phyloP scores from a whole-genome alignment of 1,140 invertebrate species.

The Saccostrea cuccullata region DNA sequence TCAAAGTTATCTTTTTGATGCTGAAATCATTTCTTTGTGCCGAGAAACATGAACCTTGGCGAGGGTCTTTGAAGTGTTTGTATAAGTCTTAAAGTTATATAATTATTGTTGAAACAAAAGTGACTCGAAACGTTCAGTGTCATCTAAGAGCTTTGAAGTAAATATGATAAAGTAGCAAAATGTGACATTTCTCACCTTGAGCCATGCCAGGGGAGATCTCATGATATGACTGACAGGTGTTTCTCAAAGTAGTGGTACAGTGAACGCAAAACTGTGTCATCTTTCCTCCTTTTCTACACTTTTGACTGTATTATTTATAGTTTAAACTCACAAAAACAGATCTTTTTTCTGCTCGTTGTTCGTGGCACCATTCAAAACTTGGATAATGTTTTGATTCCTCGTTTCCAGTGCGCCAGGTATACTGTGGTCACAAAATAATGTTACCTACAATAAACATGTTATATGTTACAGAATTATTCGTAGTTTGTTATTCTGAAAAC shows the following conservation, averaged over 20 bases:
- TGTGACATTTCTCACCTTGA: not conserved
- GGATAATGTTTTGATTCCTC: too few relatives aligned
- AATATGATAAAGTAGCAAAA: not conserved
- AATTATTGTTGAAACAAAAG: conserved; percentile 11
- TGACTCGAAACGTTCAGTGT: not conserved
- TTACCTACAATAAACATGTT: too few relatives aligned
- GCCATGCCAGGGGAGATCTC: not conserved
- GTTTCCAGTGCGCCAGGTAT: too few relatives aligned
- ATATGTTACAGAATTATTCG: too few relatives aligned
- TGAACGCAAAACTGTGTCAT: too few relatives aligned
- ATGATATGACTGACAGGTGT: not conserved
- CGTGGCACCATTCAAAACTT: too few relatives aligned
- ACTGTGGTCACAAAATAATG: too few relatives aligned
- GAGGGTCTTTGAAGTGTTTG: not conserved
- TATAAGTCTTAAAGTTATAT: not conserved
- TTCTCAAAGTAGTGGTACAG: not conserved
- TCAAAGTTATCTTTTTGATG: conserved; percentile 20
- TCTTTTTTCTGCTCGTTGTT: too few relatives aligned
- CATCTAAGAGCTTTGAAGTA: conserved; percentile 1
- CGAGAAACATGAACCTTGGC: not conserved
- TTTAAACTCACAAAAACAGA: too few relatives aligned
- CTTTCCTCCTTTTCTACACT: too few relatives aligned
- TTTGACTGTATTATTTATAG: too few relatives aligned
- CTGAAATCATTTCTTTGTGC: not conserved
- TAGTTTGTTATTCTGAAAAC: too few relatives aligned